These are phyloP conservation scores for Apotomis turbidana DNA, from an alignment of 2,888 invertebrate species.

Conservation along the genomic window DNA sequence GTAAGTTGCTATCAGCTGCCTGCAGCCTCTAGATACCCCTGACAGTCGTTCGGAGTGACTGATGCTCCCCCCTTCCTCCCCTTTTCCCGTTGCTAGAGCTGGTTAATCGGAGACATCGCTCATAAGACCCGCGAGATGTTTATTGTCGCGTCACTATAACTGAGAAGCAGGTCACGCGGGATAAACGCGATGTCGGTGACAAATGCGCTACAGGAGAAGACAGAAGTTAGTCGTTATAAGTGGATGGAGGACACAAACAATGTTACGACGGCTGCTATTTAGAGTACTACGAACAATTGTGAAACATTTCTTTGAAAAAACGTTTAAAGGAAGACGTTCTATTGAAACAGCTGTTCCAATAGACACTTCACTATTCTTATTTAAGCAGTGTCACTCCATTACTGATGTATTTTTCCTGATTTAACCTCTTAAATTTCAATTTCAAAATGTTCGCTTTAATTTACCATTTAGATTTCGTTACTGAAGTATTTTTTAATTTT, in stretches of 20 bases:
- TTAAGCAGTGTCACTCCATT: too few species aligned
- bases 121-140: slow-evolving; percentile 34
- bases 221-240: slow-evolving; percentile 14
- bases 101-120: slow-evolving; percentile 31
- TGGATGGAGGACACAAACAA: background rate
- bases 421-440: too few species aligned
- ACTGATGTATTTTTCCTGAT: too few species aligned
- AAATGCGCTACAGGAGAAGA: slow-evolving; percentile 43
- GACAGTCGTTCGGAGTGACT: slow-evolving; percentile 28
- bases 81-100: background rate
- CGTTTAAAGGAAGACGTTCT: too few species aligned
- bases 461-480: too few species aligned
- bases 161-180: slow-evolving; percentile 22
- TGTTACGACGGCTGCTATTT: background rate
- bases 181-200: slow-evolving; percentile 38
- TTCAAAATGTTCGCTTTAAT: too few species aligned
- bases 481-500: too few species aligned
- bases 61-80: slow-evolving; percentile 13
- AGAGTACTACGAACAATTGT: background rate
- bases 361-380: too few species aligned
- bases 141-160: slow-evolving; percentile 31
- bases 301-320: too few species aligned
- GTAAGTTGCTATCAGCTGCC: slow-evolving; percentile 24
- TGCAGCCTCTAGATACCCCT: slow-evolving; percentile 30
- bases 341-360: too few species aligned